Evolutionary conservation across 2,888 invertebrate species (phyloP).

Genomic region (Cerceris ruficornis): DNA sequence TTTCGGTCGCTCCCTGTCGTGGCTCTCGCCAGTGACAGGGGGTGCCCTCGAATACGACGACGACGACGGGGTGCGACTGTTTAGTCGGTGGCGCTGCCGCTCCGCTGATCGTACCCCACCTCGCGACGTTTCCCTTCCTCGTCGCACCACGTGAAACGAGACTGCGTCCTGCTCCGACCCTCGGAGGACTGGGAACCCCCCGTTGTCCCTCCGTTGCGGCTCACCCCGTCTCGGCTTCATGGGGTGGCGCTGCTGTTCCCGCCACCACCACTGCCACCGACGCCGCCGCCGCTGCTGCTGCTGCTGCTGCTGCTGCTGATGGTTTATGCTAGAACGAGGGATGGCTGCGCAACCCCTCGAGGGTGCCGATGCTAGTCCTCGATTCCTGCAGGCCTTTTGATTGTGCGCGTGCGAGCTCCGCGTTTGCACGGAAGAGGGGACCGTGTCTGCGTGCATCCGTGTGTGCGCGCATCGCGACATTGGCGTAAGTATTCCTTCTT

Average conservation of each 20-base stretch:
- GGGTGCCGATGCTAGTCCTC: constrained; percentile 65
- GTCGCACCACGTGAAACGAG: background rate
- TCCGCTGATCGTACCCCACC: constrained; percentile 53
- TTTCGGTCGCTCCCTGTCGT: constrained; percentile 66
- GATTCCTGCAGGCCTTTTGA: constrained; percentile 63
- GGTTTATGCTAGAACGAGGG: constrained; percentile 56
- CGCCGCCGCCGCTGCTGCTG: constrained; percentile 18
- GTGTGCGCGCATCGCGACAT: constrained; percentile 34
- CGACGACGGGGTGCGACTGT: constrained; percentile 73
- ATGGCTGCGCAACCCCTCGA: constrained; percentile 68
- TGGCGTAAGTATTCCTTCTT: constrained; percentile 45
- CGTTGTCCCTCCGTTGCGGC: constrained; percentile 69
- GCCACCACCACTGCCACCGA: constrained; percentile 12
- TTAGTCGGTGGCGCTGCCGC: constrained; percentile 68
- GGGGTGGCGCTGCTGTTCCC: constrained; percentile 58
- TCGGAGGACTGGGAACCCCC: constrained; percentile 47
- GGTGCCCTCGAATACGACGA: constrained; percentile 70
- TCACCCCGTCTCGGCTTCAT: constrained; percentile 67
- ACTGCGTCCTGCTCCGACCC: constrained; percentile 25
- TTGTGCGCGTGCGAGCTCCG: constrained; percentile 34
- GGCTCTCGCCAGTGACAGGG: constrained; percentile 72
- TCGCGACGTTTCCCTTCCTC: constrained; percentile 3
- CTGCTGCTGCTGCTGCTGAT: constrained; percentile 41
- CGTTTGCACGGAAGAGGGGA: constrained; percentile 15
- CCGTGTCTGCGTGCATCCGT: constrained; percentile 11